These are phyloP conservation scores for Ceratina calcarata DNA, from an alignment of 1,140 invertebrate species.

Conservation along the genomic window DNA sequence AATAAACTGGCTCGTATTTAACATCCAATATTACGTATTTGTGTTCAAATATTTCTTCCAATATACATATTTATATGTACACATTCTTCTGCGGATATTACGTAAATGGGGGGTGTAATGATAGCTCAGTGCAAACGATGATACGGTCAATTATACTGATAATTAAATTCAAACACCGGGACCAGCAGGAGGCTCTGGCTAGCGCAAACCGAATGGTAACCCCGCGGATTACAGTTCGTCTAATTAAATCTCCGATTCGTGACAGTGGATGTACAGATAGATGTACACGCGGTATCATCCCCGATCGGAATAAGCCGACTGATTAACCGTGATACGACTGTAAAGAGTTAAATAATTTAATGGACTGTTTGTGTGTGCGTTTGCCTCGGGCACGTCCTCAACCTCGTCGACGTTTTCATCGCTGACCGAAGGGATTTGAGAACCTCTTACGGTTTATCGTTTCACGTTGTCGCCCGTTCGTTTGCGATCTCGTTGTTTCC, in stretches of 20 bases:
- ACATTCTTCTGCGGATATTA: too few relatives aligned
- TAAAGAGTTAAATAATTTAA: constrained; percentile 13
- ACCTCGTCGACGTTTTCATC: neutral
- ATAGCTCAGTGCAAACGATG: neutral
- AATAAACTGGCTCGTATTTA: too few relatives aligned
- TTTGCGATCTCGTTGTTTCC: too few relatives aligned
- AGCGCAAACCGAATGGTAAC: neutral
- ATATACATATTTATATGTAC: too few relatives aligned
- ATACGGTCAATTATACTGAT: neutral
- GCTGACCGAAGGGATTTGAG: too few relatives aligned
- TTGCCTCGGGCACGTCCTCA: neutral
- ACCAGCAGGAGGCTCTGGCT: neutral
- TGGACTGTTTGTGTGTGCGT: too few relatives aligned
- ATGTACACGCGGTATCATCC: neutral
- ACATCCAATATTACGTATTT: too few relatives aligned
- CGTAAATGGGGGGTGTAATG: too few relatives aligned
- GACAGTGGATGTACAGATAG: too few relatives aligned
- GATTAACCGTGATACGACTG: constrained; percentile 2
- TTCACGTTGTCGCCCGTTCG: too few relatives aligned
- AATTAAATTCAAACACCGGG: neutral
- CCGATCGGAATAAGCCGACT: neutral
- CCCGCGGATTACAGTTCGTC: constrained; percentile 9
- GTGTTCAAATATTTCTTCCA: too few relatives aligned
- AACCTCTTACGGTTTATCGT: too few relatives aligned
- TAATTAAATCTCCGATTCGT: constrained; percentile 21